Evolutionary conservation across 2,888 invertebrate species (phyloP).

Genomic region (Torymus auratus): DNA sequence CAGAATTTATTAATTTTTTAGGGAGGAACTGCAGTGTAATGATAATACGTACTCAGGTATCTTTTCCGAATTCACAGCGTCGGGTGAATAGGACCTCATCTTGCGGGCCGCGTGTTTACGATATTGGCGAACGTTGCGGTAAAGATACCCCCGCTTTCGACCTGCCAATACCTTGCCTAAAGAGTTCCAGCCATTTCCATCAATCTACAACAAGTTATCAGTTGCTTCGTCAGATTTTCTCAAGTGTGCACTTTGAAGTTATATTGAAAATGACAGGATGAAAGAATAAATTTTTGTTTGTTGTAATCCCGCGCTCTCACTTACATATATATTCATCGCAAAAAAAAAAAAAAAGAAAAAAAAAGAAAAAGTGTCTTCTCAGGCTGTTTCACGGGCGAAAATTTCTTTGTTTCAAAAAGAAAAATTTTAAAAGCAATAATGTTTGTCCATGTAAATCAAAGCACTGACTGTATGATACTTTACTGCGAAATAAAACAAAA

Average conservation of each 20-base stretch:
- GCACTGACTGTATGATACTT: too few species aligned
- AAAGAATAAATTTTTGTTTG: background rate
- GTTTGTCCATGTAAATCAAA: too few species aligned
- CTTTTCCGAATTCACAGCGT: conserved; percentile 67
- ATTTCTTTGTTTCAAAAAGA: too few species aligned
- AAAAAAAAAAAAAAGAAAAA: too few species aligned
- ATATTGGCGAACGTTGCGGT: conserved; percentile 80
- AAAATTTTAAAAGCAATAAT: too few species aligned
- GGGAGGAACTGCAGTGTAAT: background rate
- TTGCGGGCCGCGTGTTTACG: conserved; percentile 73
- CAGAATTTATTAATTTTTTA: background rate
- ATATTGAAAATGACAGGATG: conserved; percentile 28
- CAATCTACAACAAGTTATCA: conserved; percentile 74
- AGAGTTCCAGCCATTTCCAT: conserved; percentile 73
- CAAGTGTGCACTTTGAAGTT: conserved; percentile 35
- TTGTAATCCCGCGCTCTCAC: conserved; percentile 6
- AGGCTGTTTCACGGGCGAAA: too few species aligned
- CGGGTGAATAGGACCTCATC: conserved; percentile 65
- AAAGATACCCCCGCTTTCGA: conserved; percentile 82
- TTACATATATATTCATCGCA: too few species aligned
- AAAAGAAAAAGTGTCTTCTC: too few species aligned
- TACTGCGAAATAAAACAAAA: too few species aligned
- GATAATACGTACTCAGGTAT: conserved; percentile 67
- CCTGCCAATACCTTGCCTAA: conserved; percentile 72
- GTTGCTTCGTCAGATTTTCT: conserved; percentile 58